Base-by-base conservation (phyloP, 37 sponge, comb jelly and placozoan genomes). In the Eunapius fragilis region DNA sequence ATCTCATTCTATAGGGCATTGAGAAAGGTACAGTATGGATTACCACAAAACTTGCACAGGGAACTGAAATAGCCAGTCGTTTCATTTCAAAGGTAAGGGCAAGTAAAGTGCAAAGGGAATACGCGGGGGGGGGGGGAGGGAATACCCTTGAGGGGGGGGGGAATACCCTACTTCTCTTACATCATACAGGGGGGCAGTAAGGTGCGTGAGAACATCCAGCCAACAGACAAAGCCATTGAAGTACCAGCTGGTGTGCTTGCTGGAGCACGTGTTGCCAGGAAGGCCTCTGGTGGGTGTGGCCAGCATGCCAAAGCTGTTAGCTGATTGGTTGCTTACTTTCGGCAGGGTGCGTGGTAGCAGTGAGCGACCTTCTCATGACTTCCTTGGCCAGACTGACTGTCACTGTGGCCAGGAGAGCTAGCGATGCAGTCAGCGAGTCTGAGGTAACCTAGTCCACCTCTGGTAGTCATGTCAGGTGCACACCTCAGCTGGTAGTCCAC, bases 331-430 rank as follows among this genome's bases (percentile, higher is more conserved):
- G 4, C 27, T 70, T 28, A 6, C 7, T 3, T 31, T 68, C 5
- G 37, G 47, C 79, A 74, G 87, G 82, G 0, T 80, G 25, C 72
- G 87, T 91, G 72, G 91, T 91, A 9, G 74, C 80, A 23, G 91
- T 91, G 38, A 91, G 91, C 77, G 87, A 91, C 38, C 83, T 86
- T 45, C 78, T 91, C 69, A 86, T 91, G 91, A 78, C 35, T 2
- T 81, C 87, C 0, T 34, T 91, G 87, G 91, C 91, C 26, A 91
- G 82, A 71, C 73, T 82, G 34, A 91, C 91, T 27, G 91, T 91
- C 19, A 77, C 74, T 33, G 91, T 86, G 0, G 91, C 87, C 69
- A 91, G 69, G 67, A 72, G 35, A 12, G 83, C 83, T 6, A 75
- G 50, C 36, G 67, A 82, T 26, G 80, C 68, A 2, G 84, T 86